Base-by-base conservation (phyloP, 2,888 invertebrate genomes). In the Synanthedon myopaeformis region DNA sequence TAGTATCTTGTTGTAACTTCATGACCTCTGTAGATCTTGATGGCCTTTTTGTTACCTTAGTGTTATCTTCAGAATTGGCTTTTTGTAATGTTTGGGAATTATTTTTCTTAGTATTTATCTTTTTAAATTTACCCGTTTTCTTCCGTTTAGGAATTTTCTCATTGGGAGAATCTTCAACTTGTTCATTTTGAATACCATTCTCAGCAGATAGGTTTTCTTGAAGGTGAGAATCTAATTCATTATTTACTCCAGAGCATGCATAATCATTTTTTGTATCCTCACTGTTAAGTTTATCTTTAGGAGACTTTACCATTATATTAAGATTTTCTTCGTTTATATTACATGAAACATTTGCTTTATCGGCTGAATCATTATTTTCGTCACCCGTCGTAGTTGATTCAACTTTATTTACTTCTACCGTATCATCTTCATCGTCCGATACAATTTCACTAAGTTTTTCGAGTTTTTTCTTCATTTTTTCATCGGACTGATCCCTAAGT, bases 1-100 rank as follows among this genome's bases (percentile, higher is more conserved):
- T 89, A 49, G 93, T 90, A 61, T 93, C 92, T 58, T 91, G 91
- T 60, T 92, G 92, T 2, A 93, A 77, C 70, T 88, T 85, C 63
- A 91, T 89, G 51, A 93, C 67, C 64, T 92, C 92, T 54, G 28
- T 57, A 51, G 52, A 3, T 57, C 77, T 74, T 53, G 70, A 71
- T 42, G 61, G 66, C 60, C 77, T 79, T 61, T 82, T 74, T 54
- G 59, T 62, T 13, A 56, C 58, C 50, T 57, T 54, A 52, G 53
- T 53, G 52, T 57, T 69, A 65, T 52, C 59, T 66, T 59, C 66
- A 58, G 54, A 64, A 69, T 8, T 66, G 61, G 1, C 62, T 62
- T 35, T 35, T 35, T 35, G 35, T 35, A 10, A 35, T 10, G 35
- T 35, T 10, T 35, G 35, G 10, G 35, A 35, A 2, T 14, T 58